phyloP scores from a whole-genome alignment of 2,888 invertebrate genomes.

The Orgyia antiqua region DNA sequence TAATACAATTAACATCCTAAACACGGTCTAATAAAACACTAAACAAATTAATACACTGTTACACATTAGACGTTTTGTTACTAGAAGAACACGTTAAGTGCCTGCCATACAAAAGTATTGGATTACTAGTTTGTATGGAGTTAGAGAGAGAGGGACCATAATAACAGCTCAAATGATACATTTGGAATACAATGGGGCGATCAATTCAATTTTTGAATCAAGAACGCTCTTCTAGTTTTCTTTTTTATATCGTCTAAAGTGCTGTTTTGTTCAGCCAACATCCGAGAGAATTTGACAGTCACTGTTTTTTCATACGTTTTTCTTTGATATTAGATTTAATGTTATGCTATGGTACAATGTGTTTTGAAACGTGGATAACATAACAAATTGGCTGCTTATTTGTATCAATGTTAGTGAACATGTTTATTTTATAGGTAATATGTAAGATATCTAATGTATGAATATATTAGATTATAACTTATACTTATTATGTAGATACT shows the following conservation, averaged over 20 bases:
- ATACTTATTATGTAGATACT: too few species aligned
- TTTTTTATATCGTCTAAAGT: conserved; percentile 72
- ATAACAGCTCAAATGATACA: conserved; percentile 79
- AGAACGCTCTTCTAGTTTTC: conserved; percentile 75
- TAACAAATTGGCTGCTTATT: conserved; percentile 20
- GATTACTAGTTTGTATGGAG: conserved; percentile 72
- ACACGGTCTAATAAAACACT: conserved; percentile 37
- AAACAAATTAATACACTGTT: conserved; percentile 48
- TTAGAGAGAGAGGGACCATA: conserved; percentile 71
- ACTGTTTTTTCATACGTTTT: conserved; percentile 71
- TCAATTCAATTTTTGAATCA: conserved; percentile 79
- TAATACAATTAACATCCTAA: conserved; percentile 23
- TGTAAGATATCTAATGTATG: too few species aligned
- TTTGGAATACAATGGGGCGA: conserved; percentile 78
- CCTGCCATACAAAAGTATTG: conserved; percentile 77
- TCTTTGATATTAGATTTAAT: conserved; percentile 56
- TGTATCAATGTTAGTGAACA: conserved; percentile 9
- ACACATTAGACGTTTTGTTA: conserved; percentile 55
- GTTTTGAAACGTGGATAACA: conserved; percentile 25
- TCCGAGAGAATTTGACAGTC: conserved; percentile 75
- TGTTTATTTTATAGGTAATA: too few species aligned
- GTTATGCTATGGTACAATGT: conserved; percentile 45
- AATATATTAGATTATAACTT: too few species aligned
- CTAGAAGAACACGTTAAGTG: conserved; percentile 62
- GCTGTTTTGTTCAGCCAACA: conserved; percentile 77